A percentile compares a stretch with the other conserved stretches of the same genome.
Conservation (phyloP, 2,113 vertebrate genomes). For the Anhinga rufa region DNA sequence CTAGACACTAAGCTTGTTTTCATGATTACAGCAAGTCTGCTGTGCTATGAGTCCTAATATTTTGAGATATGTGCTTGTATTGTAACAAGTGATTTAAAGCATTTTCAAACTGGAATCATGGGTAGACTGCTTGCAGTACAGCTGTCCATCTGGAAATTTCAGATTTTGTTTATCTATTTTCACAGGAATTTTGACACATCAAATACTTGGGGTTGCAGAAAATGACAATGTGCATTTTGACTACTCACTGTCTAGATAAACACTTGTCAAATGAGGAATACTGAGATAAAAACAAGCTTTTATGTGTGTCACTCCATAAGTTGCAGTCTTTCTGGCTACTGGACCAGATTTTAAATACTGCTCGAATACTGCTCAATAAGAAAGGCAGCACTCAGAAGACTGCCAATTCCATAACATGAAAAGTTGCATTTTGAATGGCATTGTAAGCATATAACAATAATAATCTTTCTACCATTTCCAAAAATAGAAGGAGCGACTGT, state of each 20-base stretch:
- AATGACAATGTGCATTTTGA: not conserved
- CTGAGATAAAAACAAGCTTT: constrained; percentile 5
- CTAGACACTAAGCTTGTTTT: not conserved
- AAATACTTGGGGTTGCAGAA: not conserved
- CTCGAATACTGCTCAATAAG: not conserved
- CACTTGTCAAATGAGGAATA: constrained; percentile 17
- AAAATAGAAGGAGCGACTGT: not conserved
- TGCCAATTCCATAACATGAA: not conserved
- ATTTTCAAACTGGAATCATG: not conserved
- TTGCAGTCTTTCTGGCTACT: not conserved
- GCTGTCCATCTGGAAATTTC: constrained; percentile 10
- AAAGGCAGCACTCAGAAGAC: not conserved
- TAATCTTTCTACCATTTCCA: not conserved
- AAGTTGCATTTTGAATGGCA: not conserved
- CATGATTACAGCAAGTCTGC: not conserved
- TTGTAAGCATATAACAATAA: not conserved
- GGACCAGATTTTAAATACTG: not conserved
- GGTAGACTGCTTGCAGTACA: not conserved
- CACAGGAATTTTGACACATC: not conserved
- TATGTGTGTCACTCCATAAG: not conserved
- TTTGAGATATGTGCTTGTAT: not conserved
- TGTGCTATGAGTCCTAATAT: not conserved
- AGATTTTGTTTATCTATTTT: constrained; percentile 8
- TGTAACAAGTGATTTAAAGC: not conserved
- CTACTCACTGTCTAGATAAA: not conserved